A percentile compares a stretch with the other conserved stretches of the same genome.
phyloP scores from a whole-genome alignment of 2,797 vertebrate species.

The Rhynchonycteris naso region DNA sequence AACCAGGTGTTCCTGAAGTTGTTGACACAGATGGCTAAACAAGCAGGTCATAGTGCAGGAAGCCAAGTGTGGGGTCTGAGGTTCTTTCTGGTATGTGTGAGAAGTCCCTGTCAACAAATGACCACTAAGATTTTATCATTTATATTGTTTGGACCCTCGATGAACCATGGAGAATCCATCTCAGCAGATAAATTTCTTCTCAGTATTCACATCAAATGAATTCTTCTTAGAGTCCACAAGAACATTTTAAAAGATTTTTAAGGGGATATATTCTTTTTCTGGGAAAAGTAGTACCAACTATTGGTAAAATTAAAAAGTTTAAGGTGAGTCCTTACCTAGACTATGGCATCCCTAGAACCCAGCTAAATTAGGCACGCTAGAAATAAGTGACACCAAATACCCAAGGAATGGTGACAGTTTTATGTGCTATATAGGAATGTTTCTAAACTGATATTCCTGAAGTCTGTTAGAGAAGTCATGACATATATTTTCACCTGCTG shows the following conservation, averaged over 20 bases:
- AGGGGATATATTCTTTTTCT: background rate
- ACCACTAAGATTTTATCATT: background rate
- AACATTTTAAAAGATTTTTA: background rate
- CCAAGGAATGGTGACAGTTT: conserved; percentile 53
- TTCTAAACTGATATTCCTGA: conserved; percentile 35
- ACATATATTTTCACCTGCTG: background rate
- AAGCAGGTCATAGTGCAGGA: background rate
- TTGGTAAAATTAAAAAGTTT: conserved; percentile 24
- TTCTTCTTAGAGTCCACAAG: background rate
- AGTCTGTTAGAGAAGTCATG: background rate
- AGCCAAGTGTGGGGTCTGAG: background rate
- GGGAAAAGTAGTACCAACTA: background rate
- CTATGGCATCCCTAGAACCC: conserved; percentile 43
- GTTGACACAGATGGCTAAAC: background rate
- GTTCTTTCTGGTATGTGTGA: background rate
- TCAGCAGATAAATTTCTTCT: background rate
- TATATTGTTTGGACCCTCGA: background rate
- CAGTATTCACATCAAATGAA: background rate
- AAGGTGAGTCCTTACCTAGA: background rate
- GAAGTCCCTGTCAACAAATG: background rate
- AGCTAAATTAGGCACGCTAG: conserved; percentile 58
- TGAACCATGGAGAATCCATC: background rate
- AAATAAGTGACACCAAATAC: conserved; percentile 51
- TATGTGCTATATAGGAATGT: conserved; percentile 55
- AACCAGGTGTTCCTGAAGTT: background rate